Evolutionary conservation across 2,797 vertebrate genomes (phyloP), one percentile per base, ranked within the genome.

Genomic region (Hypotaenidia okinawae): DNA sequence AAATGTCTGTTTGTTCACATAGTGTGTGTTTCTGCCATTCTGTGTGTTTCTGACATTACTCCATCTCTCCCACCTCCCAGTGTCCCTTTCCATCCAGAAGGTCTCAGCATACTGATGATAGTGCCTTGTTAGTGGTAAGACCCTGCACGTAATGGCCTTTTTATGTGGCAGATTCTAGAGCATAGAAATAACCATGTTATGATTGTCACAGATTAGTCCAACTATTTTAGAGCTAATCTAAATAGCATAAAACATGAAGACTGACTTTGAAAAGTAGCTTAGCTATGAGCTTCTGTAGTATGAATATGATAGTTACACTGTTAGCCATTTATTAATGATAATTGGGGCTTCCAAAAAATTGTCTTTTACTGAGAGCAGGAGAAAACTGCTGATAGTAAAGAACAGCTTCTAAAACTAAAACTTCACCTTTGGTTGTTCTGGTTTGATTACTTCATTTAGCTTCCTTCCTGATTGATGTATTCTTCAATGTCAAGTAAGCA

Each of bases 41-140:
- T 92, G 88, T 97, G 94, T 98, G 95, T 97, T 98, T 97, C 94
- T 98, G 97, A 98, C 97, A 84, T 97, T 95, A 84, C 97, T 98
- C 97, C 98, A 89, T 98, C 97, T 98, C 96, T 98, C 97, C 97
- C 96, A 94, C 97, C 94, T 97, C 93, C 97, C 98, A 99, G 99
- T 99, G 97, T 84, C 93, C 98, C 84, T 99, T 98, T 97, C 99
- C 99, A 97, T 99, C 98, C 98, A 98, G 99, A 98, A 99, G 98
- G 97, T 99, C 98, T 97, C 99, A 99, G 96, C 99, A 99, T 97
- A 99, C 99, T 96, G 99, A 99, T 97, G 99, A 99, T 98, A 99
- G 99, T 97, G 99, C 99, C 98, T 99, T 99, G 96, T 98, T 99
- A 96, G 98, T 99, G 99, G 99, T 99, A 99, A 99, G 98, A 96